Evolutionary conservation across 2,797 vertebrate species (phyloP).

Genomic region (Dallia pectoralis): DNA sequence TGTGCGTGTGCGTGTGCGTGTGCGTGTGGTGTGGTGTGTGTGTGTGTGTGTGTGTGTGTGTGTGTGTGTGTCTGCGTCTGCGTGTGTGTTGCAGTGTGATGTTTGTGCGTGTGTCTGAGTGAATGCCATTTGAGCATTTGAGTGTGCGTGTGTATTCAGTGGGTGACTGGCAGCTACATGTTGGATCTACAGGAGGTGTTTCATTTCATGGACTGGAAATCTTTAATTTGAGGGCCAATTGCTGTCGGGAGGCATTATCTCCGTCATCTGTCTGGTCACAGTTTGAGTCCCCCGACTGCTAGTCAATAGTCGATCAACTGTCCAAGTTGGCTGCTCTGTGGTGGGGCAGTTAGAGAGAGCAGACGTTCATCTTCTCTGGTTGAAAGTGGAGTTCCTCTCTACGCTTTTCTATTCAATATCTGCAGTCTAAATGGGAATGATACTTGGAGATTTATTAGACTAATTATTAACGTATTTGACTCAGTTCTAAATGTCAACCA

Average conservation of each 20-base stretch:
- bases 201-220: slow-evolving; percentile 70
- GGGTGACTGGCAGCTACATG: slow-evolving; percentile 38
- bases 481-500: neutral
- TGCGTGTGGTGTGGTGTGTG: too few relatives aligned
- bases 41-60: neutral
- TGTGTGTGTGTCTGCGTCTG: neutral
- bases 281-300: slow-evolving; percentile 28
- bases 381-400: neutral
- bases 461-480: neutral
- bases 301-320: slow-evolving; percentile 59
- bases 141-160: slow-evolving; percentile 31
- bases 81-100: neutral
- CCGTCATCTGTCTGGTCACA: slow-evolving; percentile 32
- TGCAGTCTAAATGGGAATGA: neutral
- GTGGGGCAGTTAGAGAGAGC: slow-evolving; percentile 17
- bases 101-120: slow-evolving; percentile 10
- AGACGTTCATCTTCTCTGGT: neutral
- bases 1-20: neutral
- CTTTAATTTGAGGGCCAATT: slow-evolving; percentile 64
- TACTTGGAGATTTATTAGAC: neutral
- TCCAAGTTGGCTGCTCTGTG: slow-evolving; percentile 9
- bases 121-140: neutral
- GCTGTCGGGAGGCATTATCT: slow-evolving; percentile 54
- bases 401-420: neutral
- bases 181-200: slow-evolving; percentile 59